Evolutionary conservation across 2,888 invertebrate species (phyloP), one percentile per base, ranked within the genome.

Genomic region (Mechanitis messenoides): DNA sequence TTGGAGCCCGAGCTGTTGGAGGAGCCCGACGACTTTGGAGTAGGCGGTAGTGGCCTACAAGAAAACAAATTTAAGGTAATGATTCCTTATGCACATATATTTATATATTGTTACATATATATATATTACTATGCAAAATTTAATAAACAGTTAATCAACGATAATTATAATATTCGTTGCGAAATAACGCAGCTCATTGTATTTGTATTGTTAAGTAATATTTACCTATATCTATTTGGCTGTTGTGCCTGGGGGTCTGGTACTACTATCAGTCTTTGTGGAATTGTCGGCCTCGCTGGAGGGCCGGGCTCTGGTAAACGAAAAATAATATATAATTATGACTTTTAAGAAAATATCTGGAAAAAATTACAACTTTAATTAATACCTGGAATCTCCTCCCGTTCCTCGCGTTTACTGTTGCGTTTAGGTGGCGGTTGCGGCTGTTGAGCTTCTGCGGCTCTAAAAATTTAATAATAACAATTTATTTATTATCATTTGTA

Each of bases 191-290:
- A 42, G 9, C 7, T 42, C 42, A 7, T 9, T 42, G 20, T 20
- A 20, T 20, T 20, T 20, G 20, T 20, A 42, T 42, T 42, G 42
- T 3, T 42, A 42, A 42, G 42, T 42, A 42, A 42, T 72, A 72
- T 61, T 79, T 79, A 91, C 87, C 89, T 90, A 81, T 91, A 92
- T 92, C 92, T 90, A 86, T 92, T 91, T 73, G 92, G 90, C 79
- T 94, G 94, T 69, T 94, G 94, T 70, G 93, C 93, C 79, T 94
- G 95, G 71, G 96, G 96, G 86, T 97, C 97, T 75, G 96, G 96
- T 80, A 96, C 96, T 80, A 96, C 95, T 78, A 97, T 97, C 81
- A 97, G 93, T 91, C 97, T 94, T 87, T 96, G 96, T 76, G 97
- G 97, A 85, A 97, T 93, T 70, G 96, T 95, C 65, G 97, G 97